These are phyloP conservation scores for Tachuris rubrigastra DNA, from an alignment of 2,113 vertebrate species.

Conservation along the genomic window DNA sequence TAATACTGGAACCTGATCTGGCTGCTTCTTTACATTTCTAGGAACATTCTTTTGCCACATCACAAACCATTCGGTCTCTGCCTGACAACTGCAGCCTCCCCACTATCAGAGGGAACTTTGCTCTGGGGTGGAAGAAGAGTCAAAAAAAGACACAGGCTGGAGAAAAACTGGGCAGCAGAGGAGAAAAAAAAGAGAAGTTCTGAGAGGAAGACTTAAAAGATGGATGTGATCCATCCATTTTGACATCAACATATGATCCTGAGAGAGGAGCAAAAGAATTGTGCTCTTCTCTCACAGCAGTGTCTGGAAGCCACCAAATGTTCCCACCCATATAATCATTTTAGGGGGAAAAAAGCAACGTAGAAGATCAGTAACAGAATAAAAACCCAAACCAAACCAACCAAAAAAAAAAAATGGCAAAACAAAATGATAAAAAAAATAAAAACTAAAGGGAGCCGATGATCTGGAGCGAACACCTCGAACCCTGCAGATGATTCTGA, in stretches of 20 bases:
- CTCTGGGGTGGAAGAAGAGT: not conserved
- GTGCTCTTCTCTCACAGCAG: not conserved
- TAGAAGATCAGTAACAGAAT: not conserved
- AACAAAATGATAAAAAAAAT: not conserved
- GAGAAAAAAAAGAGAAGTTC: not conserved
- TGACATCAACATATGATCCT: not conserved
- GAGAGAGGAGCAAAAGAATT: not conserved
- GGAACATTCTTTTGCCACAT: not conserved
- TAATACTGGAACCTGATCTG: not conserved
- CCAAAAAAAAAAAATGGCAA: too few relatives aligned
- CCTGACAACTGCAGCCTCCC: not conserved
- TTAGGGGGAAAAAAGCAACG: not conserved
- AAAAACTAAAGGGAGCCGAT: not conserved
- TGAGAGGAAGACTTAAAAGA: not conserved
- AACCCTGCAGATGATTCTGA: not conserved
- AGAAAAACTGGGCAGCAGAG: not conserved
- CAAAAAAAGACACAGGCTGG: not conserved
- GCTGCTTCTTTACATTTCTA: not conserved
- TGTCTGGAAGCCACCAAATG: not conserved
- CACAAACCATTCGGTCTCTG: not conserved
- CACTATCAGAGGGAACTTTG: not conserved
- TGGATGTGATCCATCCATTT: not conserved
- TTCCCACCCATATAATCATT: accelerated
- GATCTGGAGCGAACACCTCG: not conserved
- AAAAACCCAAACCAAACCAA: not conserved